Evolutionary conservation across 2,797 vertebrate species (phyloP).

Genomic region (Syngnathus rostellatus): DNA sequence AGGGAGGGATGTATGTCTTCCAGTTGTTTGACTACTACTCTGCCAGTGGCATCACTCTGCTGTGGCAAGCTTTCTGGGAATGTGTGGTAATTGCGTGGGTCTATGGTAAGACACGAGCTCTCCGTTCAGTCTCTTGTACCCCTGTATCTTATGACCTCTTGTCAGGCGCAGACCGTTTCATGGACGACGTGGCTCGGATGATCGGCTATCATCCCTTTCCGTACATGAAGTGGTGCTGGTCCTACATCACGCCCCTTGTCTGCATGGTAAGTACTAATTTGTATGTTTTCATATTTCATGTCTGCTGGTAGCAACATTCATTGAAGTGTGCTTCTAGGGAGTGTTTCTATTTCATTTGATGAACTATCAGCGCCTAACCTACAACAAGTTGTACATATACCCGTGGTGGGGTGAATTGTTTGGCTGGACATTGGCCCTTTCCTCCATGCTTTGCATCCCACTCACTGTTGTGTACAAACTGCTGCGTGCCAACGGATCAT

Average conservation of each 20-base stretch:
- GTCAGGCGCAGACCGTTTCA: slow-evolving; percentile 74
- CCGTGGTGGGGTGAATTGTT: slow-evolving; percentile 82
- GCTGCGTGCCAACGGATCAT: slow-evolving; percentile 79
- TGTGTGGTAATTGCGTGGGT: slow-evolving; percentile 80
- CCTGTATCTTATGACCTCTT: slow-evolving; percentile 2
- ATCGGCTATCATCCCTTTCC: slow-evolving; percentile 77
- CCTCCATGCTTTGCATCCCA: slow-evolving; percentile 90
- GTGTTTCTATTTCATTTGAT: slow-evolving; percentile 86
- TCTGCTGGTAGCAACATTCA: background rate
- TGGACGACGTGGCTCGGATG: slow-evolving; percentile 78
- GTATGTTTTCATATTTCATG: background rate
- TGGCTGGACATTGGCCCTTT: slow-evolving; percentile 82
- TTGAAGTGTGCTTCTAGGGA: slow-evolving; percentile 46
- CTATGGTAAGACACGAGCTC: slow-evolving; percentile 64
- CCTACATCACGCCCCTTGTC: slow-evolving; percentile 73
- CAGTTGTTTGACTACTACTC: slow-evolving; percentile 83
- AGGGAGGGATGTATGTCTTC: slow-evolving; percentile 83
- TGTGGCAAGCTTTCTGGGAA: slow-evolving; percentile 83
- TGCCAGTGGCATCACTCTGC: slow-evolving; percentile 75
- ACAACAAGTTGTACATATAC: slow-evolving; percentile 83
- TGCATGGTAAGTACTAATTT: slow-evolving; percentile 67
- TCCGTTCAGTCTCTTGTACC: background rate
- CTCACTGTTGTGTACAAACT: slow-evolving; percentile 79
- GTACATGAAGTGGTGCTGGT: slow-evolving; percentile 84
- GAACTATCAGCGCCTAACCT: slow-evolving; percentile 84